Base-by-base conservation (phyloP, 2,113 vertebrate genomes). In the Mohoua ochrocephala region DNA sequence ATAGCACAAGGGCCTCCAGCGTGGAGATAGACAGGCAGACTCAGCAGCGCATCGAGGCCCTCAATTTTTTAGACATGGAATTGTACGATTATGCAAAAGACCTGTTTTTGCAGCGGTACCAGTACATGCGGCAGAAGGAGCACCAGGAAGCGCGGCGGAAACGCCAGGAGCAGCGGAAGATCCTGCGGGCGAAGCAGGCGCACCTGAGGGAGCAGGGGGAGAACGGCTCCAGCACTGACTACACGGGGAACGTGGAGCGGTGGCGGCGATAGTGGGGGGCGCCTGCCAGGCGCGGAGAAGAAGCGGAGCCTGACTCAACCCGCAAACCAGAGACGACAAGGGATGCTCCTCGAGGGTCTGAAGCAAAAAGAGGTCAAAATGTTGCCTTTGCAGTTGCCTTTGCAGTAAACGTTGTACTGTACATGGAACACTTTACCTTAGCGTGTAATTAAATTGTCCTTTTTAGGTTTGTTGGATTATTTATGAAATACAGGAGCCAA, bases 51-150 rank as follows among this genome's bases (percentile, higher is more conserved):
- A 99, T 99, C 22, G 98, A 99, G 84, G 98, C 97, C 87, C 98
- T 99, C 53, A 99, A 99, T 98, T 98, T 97, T 96, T 99, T 99
- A 98, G 99, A 99, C 81, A 96, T 99, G 95, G 99, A 99, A 87
- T 98, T 99, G 93, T 99, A 99, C 18, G 99, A 99, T 96, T 99
- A 99, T 60, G 99, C 99, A 70, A 99, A 99, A 63, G 99, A 99
- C 94, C 99, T 99, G 86, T 99, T 99, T 94, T 84, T 99, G 97
- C 99, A 99, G 97, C 98, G 99, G 63, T 99, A 99, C 97, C 99
- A 99, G 98, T 98, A 98, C 91, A 99, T 99, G 74, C 98, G 99
- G 97, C 99, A 99, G 98, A 99, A 99, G 94, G 99, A 99, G 93
- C 98, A 99, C 93, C 98, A 99, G 91, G 98, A 99, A 77, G 99